These are phyloP conservation scores for Blennius ocellaris DNA, from an alignment of 2,113 vertebrate genomes.

Conservation along the genomic window DNA sequence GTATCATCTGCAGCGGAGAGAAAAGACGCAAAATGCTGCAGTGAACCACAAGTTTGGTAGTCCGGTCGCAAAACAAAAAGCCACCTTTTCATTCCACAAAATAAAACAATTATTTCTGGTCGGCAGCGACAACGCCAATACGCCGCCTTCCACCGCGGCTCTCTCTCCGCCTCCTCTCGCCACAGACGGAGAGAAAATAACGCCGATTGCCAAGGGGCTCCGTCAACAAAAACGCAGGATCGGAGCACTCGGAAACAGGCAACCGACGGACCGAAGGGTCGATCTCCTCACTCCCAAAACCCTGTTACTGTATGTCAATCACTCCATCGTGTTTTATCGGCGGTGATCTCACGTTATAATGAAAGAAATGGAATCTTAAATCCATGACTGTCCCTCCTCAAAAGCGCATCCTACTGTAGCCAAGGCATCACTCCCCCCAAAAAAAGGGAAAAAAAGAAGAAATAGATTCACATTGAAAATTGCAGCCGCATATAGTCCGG, in stretches of 20 bases:
- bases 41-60: conserved; percentile 76
- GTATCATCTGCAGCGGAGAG: conserved; percentile 79
- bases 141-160: conserved; percentile 70
- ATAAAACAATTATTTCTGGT: conserved; percentile 59
- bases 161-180: conserved; percentile 78
- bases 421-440: conserved; percentile 62
- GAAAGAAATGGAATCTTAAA: conserved; percentile 66
- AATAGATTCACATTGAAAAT: conserved; percentile 38
- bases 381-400: conserved; percentile 70
- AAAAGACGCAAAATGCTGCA: conserved; percentile 82
- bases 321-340: conserved; percentile 74
- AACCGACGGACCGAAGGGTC: conserved; percentile 66
- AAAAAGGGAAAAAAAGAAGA: conserved; percentile 23
- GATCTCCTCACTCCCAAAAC: conserved; percentile 71
- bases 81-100: conserved; percentile 70
- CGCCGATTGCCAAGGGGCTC: conserved; percentile 76
- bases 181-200: conserved; percentile 76
- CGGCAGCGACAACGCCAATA: conserved; percentile 58
- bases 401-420: conserved; percentile 67
- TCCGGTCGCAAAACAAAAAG: conserved; percentile 63
- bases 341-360: conserved; percentile 59
- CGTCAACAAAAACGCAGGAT: conserved; percentile 72
- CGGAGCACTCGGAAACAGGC: conserved; percentile 60
- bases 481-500: conserved; percentile 52
- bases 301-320: conserved; percentile 63